A percentile compares a stretch with the other conserved stretches of the same genome.
Evolutionary conservation across 2,113 vertebrate species (phyloP).

Genomic region (cattle (Bos taurus)): DNA sequence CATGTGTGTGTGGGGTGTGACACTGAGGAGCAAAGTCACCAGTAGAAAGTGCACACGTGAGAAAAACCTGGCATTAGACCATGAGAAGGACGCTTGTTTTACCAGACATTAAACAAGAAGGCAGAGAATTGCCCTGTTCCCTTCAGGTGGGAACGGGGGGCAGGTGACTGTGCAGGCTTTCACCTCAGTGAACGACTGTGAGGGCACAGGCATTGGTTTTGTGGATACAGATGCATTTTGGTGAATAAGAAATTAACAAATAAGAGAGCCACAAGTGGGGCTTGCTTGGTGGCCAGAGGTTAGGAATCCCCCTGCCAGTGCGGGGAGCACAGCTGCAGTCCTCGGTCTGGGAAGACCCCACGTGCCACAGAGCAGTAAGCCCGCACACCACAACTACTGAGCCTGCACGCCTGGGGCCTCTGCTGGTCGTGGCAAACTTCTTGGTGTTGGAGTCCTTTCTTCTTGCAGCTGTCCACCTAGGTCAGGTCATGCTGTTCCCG

Average conservation of each 20-base stretch:
- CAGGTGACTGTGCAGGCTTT: background rate
- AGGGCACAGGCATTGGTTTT: background rate
- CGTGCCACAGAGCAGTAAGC: background rate
- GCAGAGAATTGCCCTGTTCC: background rate
- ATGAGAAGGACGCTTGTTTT: background rate
- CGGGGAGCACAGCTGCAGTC: background rate
- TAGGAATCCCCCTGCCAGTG: fast-evolving
- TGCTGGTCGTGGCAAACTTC: background rate
- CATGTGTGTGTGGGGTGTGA: fast-evolving
- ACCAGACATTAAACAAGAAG: background rate
- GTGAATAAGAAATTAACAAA: background rate
- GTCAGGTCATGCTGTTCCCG: background rate
- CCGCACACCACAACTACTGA: fast-evolving
- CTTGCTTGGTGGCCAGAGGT: background rate
- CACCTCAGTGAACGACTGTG: background rate
- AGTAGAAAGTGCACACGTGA: background rate
- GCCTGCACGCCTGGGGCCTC: background rate
- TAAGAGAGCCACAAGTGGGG: background rate
- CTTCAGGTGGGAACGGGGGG: background rate
- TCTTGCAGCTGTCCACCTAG: background rate
- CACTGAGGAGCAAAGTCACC: background rate
- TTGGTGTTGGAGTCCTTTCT: background rate
- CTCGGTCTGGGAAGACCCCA: background rate
- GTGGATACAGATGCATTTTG: background rate
- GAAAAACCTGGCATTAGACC: background rate